These are phyloP conservation scores for Apamea monoglypha DNA, from an alignment of 2,888 invertebrate species.

Conservation along the genomic window DNA sequence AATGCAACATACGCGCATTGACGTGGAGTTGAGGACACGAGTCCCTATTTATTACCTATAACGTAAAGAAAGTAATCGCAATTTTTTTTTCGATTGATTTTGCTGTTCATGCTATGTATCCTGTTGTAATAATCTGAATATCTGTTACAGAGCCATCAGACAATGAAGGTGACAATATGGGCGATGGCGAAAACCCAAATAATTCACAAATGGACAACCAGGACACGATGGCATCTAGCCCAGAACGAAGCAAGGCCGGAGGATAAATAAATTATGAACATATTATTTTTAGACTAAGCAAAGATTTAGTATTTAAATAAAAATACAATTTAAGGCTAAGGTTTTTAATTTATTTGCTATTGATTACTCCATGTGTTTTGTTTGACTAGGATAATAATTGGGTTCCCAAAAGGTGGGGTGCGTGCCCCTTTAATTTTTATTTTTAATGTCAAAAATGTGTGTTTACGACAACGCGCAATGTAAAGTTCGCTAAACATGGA, in stretches of 20 bases:
- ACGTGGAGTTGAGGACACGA: not conserved
- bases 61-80: not conserved
- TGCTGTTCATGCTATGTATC: not conserved
- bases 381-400: too few species aligned
- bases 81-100: not conserved
- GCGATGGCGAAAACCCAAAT: constrained; percentile 84
- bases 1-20: not conserved
- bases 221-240: constrained; percentile 82
- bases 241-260: constrained; percentile 83
- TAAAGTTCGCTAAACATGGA: too few species aligned
- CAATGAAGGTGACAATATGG: constrained; percentile 87
- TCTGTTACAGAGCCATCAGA: constrained; percentile 83
- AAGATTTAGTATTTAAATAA: constrained; percentile 46
- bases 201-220: constrained; percentile 84
- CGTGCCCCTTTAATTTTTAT: too few species aligned
- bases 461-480: too few species aligned
- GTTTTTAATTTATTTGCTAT: constrained; percentile 3
- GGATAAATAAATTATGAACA: constrained; percentile 66
- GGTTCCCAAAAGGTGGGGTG: too few species aligned
- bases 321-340: constrained; percentile 34
- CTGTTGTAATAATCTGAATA: constrained; percentile 27
- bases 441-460: too few species aligned
- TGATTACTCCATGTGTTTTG: not conserved
- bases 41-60: not conserved
- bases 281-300: constrained; percentile 32